Base-by-base conservation (phyloP, 2,888 invertebrate genomes). In the Cryptops parisi region DNA sequence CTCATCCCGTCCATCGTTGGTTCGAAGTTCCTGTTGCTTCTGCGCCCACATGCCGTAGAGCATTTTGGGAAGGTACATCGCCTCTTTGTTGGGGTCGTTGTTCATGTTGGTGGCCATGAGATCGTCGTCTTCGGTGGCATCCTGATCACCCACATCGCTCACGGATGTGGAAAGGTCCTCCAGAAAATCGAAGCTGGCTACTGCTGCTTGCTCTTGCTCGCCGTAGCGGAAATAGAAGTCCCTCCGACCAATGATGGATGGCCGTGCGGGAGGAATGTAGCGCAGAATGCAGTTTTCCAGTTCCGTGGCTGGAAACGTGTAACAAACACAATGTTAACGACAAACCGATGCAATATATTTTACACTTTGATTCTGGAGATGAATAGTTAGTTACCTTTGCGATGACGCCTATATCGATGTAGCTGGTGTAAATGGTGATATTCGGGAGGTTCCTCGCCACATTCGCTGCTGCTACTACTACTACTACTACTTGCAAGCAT, bases 161-260 rank as follows among this genome's bases (percentile, higher is more conserved):
- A 47, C 47, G 5, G 61, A 59, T 1, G 58, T 57, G 15, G 61
- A 59, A 5, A 60, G 27, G 33, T 60, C 80, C 69, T 84, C 80
- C 62, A 84, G 76, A 74, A 84, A 84, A 72, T 84, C 83, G 72
- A 84, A 84, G 62, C 78, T 79, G 58, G 83, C 80, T 61, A 84
- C 81, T 58, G 84, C 84, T 65, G 82, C 83, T 58, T 76, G 76
- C 66, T 84, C 84, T 64, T 80, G 78, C 62, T 81, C 81, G 47
- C 84, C 84, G 73, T 78, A 84, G 61, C 84, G 77, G 57, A 81
- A 79, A 75, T 78, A 84, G 74, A 84, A 81, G 64, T 82, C 82
- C 59, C 79, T 78, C 56, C 84, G 76, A 62, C 81, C 83, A 64
- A 84, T 77, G 72, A 84, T 82, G 64, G 81, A 79, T 47, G 82